Evolutionary conservation across 2,113 vertebrate genomes (phyloP).

Genomic region (Coracopsis vasa): DNA sequence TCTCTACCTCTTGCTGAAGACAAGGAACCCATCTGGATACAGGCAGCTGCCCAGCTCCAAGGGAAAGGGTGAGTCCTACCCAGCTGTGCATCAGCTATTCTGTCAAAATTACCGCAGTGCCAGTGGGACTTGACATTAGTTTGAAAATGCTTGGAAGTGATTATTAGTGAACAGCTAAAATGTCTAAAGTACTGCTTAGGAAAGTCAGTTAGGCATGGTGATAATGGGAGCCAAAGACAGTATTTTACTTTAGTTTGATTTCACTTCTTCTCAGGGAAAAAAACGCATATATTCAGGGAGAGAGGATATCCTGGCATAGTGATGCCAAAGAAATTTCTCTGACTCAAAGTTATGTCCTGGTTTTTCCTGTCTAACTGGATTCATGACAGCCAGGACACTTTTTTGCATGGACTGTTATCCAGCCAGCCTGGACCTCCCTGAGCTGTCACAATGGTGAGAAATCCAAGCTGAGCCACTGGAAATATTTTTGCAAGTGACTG

Average conservation of each 20-base stretch:
- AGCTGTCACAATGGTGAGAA: background rate
- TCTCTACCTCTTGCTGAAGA: conserved; percentile 57
- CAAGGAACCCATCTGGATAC: background rate
- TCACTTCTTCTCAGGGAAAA: background rate
- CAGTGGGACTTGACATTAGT: background rate
- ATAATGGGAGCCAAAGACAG: background rate
- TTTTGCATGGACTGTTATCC: background rate
- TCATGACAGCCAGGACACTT: background rate
- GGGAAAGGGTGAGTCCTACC: conserved; percentile 36
- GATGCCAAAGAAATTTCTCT: background rate
- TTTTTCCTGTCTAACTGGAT: background rate
- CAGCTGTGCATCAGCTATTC: background rate
- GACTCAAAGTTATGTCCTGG: background rate
- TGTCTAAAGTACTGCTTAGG: background rate
- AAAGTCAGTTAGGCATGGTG: background rate
- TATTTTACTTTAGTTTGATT: background rate
- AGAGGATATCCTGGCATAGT: background rate
- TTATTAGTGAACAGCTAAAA: background rate
- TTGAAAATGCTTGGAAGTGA: background rate
- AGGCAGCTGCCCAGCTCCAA: conserved; percentile 60
- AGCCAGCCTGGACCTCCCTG: background rate
- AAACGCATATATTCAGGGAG: background rate
- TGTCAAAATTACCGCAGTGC: background rate
- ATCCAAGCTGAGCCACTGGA: background rate
- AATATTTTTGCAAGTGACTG: background rate